Evolutionary conservation across 2,888 invertebrate species (phyloP).

Genomic region (Calephelis perditalis): DNA sequence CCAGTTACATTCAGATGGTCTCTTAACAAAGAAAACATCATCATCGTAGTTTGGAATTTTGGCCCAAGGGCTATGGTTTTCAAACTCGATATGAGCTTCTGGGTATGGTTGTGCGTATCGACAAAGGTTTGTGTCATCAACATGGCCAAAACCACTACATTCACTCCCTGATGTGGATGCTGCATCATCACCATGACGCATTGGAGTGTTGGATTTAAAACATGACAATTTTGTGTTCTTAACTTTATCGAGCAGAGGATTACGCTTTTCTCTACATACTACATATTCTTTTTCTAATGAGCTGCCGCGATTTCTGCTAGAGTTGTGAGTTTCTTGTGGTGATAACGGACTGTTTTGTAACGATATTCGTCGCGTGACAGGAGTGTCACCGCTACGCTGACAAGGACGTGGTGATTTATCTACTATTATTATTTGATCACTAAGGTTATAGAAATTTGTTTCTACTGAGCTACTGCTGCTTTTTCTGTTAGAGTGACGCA

Average conservation of each 20-base stretch:
- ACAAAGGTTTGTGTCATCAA: slow-evolving; percentile 58
- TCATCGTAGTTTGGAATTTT: slow-evolving; percentile 70
- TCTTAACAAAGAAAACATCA: slow-evolving; percentile 67
- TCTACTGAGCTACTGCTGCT: slow-evolving; percentile 81
- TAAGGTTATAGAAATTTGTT: slow-evolving; percentile 83
- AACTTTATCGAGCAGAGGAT: slow-evolving; percentile 83
- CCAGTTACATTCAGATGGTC: slow-evolving; percentile 59
- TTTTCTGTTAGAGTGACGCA: slow-evolving; percentile 79
- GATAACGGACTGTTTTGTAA: slow-evolving; percentile 61
- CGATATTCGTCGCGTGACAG: slow-evolving; percentile 63
- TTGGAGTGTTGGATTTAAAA: slow-evolving; percentile 78
- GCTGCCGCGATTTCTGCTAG: slow-evolving; percentile 67
- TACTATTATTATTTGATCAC: slow-evolving; percentile 78
- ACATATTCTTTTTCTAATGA: slow-evolving; percentile 78
- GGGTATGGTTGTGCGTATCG: slow-evolving; percentile 55
- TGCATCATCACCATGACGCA: slow-evolving; percentile 68
- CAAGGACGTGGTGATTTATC: slow-evolving; percentile 75
- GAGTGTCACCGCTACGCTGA: slow-evolving; percentile 56
- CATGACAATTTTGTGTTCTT: slow-evolving; percentile 84
- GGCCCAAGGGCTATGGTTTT: slow-evolving; percentile 72
- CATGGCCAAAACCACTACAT: slow-evolving; percentile 71
- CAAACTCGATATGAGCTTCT: slow-evolving; percentile 63
- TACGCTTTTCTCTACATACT: slow-evolving; percentile 80
- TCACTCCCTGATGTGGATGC: slow-evolving; percentile 74
- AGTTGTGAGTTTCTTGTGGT: slow-evolving; percentile 70